phyloP scores from a whole-genome alignment of 2,113 vertebrate species.

The Tachysurus vachellii region DNA sequence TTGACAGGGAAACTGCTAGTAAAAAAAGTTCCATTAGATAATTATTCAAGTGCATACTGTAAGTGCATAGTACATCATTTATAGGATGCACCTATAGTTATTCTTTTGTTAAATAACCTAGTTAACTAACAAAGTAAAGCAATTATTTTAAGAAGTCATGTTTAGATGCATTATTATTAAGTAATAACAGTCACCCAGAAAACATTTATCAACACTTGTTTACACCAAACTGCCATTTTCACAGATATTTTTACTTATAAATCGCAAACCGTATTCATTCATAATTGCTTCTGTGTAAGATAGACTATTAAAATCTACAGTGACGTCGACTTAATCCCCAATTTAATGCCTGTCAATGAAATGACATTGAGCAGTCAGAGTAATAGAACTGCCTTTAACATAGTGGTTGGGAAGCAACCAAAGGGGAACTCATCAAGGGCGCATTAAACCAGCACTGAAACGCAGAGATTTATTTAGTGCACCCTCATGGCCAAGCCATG shows the following conservation, averaged over 20 bases:
- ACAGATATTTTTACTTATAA: neutral
- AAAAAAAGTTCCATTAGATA: no score
- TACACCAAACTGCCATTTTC: neutral
- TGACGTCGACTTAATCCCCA: neutral
- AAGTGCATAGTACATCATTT: no score
- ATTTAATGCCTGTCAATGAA: neutral
- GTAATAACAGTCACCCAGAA: neutral
- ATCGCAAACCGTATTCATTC: neutral
- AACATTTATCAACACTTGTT: neutral
- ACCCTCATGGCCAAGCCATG: neutral
- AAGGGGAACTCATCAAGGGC: slow-evolving; percentile 23
- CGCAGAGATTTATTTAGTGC: neutral
- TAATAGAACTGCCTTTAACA: neutral
- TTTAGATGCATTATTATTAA: neutral
- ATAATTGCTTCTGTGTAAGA: neutral
- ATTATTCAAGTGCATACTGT: no score
- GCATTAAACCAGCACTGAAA: neutral
- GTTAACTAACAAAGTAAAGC: neutral
- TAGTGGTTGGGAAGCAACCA: neutral
- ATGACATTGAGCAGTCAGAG: neutral
- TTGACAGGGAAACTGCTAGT: no score
- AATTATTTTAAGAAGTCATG: neutral
- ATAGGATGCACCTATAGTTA: no score
- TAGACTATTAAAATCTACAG: neutral
- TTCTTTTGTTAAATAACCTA: neutral